A percentile compares a stretch with the other conserved stretches of the same genome.
phyloP scores from a whole-genome alignment of 1,140 invertebrate species.

The Cherax quadricarinatus region DNA sequence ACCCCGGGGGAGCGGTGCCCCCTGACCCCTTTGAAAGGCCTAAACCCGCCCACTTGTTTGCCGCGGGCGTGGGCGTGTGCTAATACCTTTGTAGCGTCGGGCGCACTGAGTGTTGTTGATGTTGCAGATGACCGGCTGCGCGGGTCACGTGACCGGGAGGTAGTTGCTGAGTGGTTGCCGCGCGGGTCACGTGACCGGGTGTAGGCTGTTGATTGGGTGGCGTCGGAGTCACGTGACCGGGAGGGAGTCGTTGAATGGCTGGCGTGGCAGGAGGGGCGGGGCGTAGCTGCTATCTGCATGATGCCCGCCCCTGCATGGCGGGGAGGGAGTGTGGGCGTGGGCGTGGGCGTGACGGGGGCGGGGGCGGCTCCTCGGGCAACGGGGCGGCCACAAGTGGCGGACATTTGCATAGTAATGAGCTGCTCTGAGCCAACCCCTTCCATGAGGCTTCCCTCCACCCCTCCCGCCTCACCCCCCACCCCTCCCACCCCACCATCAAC shows the following conservation, averaged over 20 bases:
- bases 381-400: background rate
- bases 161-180: conserved; percentile 8
- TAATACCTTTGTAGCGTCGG: conserved; percentile 24
- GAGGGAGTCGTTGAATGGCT: background rate
- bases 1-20: conserved; percentile 25
- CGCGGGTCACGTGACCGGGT: conserved; percentile 40
- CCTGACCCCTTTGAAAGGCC: background rate
- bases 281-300: conserved; percentile 19
- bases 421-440: conserved; percentile 6
- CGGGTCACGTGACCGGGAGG: conserved; percentile 8
- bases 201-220: conserved; percentile 23
- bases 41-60: background rate
- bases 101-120: conserved; percentile 43
- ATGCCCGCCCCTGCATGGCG: conserved; percentile 4
- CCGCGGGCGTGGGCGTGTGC: conserved; percentile 67
- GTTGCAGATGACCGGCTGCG: conserved; percentile 41
- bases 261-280: conserved; percentile 6
- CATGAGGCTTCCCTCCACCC: background rate
- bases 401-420: conserved; percentile 53
- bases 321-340: background rate
- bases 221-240: conserved; percentile 33
- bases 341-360: conserved; percentile 22
- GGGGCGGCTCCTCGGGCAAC: background rate
- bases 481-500: background rate
- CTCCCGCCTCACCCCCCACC: background rate